phyloP scores from a whole-genome alignment of 2,113 vertebrate species.

The Pipa parva region DNA sequence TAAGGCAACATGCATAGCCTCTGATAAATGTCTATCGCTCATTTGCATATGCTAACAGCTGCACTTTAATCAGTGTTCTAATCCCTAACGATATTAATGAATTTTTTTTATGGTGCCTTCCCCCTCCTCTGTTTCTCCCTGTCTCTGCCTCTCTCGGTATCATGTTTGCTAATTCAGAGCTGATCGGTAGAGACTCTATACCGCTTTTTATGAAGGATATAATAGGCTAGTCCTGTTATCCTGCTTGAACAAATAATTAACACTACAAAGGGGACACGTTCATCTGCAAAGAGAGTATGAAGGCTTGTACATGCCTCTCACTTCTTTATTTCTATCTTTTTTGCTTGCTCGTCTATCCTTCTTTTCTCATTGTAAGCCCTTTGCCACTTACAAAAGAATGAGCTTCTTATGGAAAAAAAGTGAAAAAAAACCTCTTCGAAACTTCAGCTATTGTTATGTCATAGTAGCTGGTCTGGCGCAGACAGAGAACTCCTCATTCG shows the following conservation, averaged over 20 bases:
- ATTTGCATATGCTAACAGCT: constrained; percentile 99
- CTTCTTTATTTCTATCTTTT: constrained; percentile 57
- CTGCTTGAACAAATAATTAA: constrained; percentile 99
- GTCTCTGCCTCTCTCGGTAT: constrained; percentile 80
- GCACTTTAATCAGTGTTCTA: constrained; percentile 99
- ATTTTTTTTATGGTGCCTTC: constrained; percentile 68
- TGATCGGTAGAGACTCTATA: constrained; percentile 99
- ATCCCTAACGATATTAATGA: constrained; percentile 99
- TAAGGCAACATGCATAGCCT: constrained; percentile 94
- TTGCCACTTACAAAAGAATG: constrained; percentile 59
- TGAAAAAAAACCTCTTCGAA: too few relatives aligned
- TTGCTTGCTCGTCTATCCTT: constrained; percentile 58
- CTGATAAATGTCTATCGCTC: constrained; percentile 99
- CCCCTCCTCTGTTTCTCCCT: constrained; percentile 53
- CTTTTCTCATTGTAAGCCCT: constrained; percentile 30
- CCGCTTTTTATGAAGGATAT: constrained; percentile 98
- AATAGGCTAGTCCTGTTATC: constrained; percentile 99
- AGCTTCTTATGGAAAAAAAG: constrained; percentile 57
- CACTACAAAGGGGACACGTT: constrained; percentile 99
- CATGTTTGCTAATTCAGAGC: constrained; percentile 99
- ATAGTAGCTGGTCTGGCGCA: background rate
- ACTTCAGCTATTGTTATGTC: background rate
- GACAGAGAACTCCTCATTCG: background rate
- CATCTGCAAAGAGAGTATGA: constrained; percentile 92
- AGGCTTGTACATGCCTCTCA: constrained; percentile 78